Percentiles rank a stretch among this genome's conserved stretches.
Conservation (phyloP, 2,888 invertebrate genomes). For the Rhogogaster chlorosoma region DNA sequence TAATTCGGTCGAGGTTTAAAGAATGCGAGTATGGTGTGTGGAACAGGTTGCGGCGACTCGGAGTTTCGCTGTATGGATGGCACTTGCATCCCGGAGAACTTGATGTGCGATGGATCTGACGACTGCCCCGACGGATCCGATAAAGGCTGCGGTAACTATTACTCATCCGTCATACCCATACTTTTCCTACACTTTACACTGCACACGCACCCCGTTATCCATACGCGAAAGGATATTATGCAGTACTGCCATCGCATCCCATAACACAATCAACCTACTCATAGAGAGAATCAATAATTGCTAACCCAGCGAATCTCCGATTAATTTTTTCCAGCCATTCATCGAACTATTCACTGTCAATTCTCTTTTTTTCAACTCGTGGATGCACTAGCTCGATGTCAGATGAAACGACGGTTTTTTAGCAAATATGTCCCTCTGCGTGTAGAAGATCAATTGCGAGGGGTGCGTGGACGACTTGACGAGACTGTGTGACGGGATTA, state of each 20-base stretch:
- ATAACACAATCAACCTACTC: not conserved
- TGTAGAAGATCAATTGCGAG: not conserved
- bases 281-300: conserved; percentile 2
- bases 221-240: conserved; percentile 20
- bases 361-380: not conserved
- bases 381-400: not conserved
- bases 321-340: not conserved
- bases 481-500: not conserved
- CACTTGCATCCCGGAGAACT: conserved; percentile 81
- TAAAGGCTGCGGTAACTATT: conserved; percentile 80
- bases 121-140: conserved; percentile 83
- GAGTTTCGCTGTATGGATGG: conserved; percentile 80
- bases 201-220: conserved; percentile 29
- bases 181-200: conserved; percentile 48
- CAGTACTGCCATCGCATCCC: not conserved
- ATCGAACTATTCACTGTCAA: not conserved
- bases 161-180: conserved; percentile 50
- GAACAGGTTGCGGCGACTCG: conserved; percentile 78
- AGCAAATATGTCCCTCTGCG: not conserved
- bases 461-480: not conserved
- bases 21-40: conserved; percentile 75
- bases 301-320: not conserved
- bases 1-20: conserved; percentile 60
- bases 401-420: not conserved
- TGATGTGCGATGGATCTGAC: conserved; percentile 81